phyloP scores from a whole-genome alignment of 2,113 vertebrate genomes.

The Pterophyllum scalare region DNA sequence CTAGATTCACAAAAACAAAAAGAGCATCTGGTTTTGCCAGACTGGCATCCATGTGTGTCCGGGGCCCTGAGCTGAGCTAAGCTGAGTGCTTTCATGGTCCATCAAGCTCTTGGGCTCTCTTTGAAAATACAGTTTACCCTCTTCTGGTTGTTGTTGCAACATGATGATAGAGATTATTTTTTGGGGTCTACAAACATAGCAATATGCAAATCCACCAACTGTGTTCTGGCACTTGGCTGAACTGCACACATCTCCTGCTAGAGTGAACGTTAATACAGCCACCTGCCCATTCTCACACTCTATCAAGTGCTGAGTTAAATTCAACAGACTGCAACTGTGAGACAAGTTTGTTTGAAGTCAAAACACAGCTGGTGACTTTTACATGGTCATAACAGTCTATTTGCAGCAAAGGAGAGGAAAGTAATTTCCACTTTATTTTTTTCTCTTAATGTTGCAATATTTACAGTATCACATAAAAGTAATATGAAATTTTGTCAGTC shows the following conservation, averaged over 20 bases:
- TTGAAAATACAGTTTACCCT: neutral
- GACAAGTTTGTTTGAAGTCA: slow-evolving; percentile 5
- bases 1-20: neutral
- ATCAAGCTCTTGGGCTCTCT: neutral
- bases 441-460: neutral
- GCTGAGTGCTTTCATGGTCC: neutral
- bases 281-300: slow-evolving; percentile 19
- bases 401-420: neutral
- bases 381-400: neutral
- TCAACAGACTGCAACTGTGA: slow-evolving; percentile 14
- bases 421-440: neutral
- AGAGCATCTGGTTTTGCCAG: neutral
- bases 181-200: neutral
- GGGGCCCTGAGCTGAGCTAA: neutral
- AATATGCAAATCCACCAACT: neutral
- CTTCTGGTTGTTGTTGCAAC: neutral
- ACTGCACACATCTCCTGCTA: neutral
- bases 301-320: neutral
- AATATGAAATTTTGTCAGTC: neutral
- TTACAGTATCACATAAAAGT: neutral
- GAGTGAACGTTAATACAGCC: neutral
- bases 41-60: slow-evolving; percentile 3
- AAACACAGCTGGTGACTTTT: slow-evolving; percentile 7
- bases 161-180: neutral
- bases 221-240: neutral